Percentiles rank a stretch among this genome's conserved stretches.
Evolutionary conservation across 2,888 invertebrate genomes (phyloP).

Genomic region (Perithous albicinctus): DNA sequence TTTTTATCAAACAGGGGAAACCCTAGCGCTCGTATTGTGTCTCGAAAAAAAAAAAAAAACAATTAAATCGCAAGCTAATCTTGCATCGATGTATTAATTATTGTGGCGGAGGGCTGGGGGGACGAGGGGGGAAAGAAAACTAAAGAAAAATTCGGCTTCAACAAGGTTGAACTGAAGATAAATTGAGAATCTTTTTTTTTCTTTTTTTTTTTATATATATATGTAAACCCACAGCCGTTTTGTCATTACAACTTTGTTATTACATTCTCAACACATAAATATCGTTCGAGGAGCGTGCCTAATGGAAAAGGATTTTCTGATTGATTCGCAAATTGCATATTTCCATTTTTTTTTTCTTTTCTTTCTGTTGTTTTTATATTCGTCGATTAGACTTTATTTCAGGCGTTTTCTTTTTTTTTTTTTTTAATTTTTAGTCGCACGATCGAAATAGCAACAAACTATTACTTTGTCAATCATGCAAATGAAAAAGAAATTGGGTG

Average conservation of each 20-base stretch:
- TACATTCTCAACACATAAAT: slow-evolving; percentile 56
- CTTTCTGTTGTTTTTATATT: slow-evolving; percentile 52
- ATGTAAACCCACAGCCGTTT: slow-evolving; percentile 52
- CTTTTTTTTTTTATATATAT: too few species aligned
- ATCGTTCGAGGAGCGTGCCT: slow-evolving; percentile 70
- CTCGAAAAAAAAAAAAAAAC: too few species aligned
- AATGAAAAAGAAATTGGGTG: slow-evolving; percentile 22
- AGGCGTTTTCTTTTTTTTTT: neutral
- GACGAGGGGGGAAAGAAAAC: slow-evolving; percentile 61
- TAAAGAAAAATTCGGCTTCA: slow-evolving; percentile 58
- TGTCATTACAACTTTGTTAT: slow-evolving; percentile 44
- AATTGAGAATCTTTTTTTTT: slow-evolving; percentile 15
- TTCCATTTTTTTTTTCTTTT: slow-evolving; percentile 38
- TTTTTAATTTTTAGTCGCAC: too few species aligned
- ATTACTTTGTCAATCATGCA: slow-evolving; percentile 16
- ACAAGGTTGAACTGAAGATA: slow-evolving; percentile 51
- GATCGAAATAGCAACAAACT: neutral
- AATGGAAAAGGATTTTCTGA: slow-evolving; percentile 70
- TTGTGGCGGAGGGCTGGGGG: too few species aligned
- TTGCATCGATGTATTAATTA: slow-evolving; percentile 71
- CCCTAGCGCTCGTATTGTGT: slow-evolving; percentile 72
- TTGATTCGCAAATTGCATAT: slow-evolving; percentile 74
- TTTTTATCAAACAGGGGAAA: slow-evolving; percentile 70
- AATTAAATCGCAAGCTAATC: slow-evolving; percentile 72
- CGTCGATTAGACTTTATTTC: neutral